phyloP scores from a whole-genome alignment of 1,140 invertebrate genomes.

The Lanistes nyassanus region DNA sequence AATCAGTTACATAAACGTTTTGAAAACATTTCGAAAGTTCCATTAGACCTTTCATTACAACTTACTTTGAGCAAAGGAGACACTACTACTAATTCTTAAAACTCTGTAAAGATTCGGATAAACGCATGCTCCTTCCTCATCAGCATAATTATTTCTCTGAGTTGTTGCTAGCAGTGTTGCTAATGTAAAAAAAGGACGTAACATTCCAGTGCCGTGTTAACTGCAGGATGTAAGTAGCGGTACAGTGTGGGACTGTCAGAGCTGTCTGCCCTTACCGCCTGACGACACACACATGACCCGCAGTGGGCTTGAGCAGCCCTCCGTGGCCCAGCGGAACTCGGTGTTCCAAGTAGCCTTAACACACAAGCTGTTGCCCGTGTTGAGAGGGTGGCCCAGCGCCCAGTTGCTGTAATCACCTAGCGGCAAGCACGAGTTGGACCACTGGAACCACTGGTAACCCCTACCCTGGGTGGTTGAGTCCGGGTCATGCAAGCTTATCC shows the following conservation, averaged over 20 bases:
- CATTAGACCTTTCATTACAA: too few relatives aligned
- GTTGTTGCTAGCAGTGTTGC: not conserved
- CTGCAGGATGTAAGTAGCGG: too few relatives aligned
- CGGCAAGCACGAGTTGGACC: not conserved
- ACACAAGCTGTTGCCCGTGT: not conserved
- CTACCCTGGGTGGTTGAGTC: not conserved
- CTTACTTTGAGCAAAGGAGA: too few relatives aligned
- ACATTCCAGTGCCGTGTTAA: not conserved
- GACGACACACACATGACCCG: not conserved
- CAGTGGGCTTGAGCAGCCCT: not conserved
- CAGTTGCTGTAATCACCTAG: not conserved
- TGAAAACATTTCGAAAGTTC: too few relatives aligned
- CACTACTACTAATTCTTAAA: too few relatives aligned
- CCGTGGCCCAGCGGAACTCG: not conserved
- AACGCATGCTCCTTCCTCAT: too few relatives aligned
- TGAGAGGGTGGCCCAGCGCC: not conserved
- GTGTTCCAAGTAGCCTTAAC: not conserved
- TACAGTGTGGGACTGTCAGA: too few relatives aligned
- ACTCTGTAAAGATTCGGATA: too few relatives aligned
- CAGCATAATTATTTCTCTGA: not conserved
- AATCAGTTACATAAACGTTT: too few relatives aligned
- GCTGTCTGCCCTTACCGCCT: not conserved
- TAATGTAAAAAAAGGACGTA: not conserved
- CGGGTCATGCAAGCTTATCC: constrained; percentile 11
- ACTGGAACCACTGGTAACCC: constrained; percentile 1